Percentiles rank a stretch among this genome's conserved stretches.
These are phyloP conservation scores for Habrosyne pyritoides DNA, from an alignment of 2,888 invertebrate species.

Conservation along the genomic window DNA sequence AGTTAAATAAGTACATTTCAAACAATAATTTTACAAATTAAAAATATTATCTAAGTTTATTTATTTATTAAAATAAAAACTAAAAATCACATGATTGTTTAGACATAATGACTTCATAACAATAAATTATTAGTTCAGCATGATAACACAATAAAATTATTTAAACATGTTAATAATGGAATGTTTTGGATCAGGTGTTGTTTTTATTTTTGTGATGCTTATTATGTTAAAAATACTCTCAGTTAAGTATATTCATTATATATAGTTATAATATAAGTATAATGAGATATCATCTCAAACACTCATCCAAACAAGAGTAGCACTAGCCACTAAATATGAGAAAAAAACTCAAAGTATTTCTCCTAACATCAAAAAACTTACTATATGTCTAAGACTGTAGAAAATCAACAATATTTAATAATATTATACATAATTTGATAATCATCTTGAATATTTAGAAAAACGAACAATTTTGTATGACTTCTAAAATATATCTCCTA, in stretches of 20 bases:
- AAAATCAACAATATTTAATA: conserved; percentile 34
- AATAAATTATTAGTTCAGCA: conserved; percentile 14
- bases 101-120: conserved; percentile 23
- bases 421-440: neutral
- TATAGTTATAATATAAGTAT: conserved; percentile 30
- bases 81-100: conserved; percentile 32
- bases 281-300: conserved; percentile 56
- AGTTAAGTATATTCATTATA: conserved; percentile 22
- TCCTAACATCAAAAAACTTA: conserved; percentile 7
- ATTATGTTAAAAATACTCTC: conserved; percentile 61
- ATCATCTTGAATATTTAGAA: neutral
- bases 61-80: conserved; percentile 11
- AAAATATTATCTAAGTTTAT: conserved; percentile 28
- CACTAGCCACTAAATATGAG: conserved; percentile 51
- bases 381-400: conserved; percentile 21
- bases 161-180: conserved; percentile 46
- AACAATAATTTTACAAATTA: conserved; percentile 22
- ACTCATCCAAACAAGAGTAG: conserved; percentile 56
- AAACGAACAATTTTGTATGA: neutral
- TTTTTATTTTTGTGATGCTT: conserved; percentile 43
- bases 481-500: neutral
- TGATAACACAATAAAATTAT: conserved; percentile 16
- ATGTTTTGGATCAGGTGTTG: conserved; percentile 53
- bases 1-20: conserved; percentile 14
- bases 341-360: conserved; percentile 29